Evolutionary conservation across 64 coral and sea anemone genomes (phyloP).

Genomic region (Stichodactyla mertensii): DNA sequence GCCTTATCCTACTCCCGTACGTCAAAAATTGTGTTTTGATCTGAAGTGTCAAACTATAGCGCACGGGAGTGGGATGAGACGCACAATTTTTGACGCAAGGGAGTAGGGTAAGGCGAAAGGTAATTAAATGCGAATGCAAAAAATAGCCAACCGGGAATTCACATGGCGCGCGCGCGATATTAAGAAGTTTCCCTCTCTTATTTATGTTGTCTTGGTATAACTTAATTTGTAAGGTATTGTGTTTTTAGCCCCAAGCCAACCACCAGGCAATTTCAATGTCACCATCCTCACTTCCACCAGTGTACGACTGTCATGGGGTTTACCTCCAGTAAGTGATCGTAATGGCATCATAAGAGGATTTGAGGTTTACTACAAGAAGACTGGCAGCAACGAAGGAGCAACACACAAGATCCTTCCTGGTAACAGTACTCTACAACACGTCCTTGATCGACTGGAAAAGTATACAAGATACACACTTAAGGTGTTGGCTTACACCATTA

Average conservation of each 20-base stretch:
- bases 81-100: too few relatives aligned
- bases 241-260: neutral
- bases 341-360: constrained; percentile 18
- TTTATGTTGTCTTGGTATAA: too few relatives aligned
- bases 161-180: too few relatives aligned
- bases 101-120: too few relatives aligned
- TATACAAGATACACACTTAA: neutral
- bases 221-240: neutral
- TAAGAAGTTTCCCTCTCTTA: too few relatives aligned
- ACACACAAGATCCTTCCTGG: neutral
- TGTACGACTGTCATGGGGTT: neutral
- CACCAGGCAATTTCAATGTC: neutral
- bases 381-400: too few relatives aligned
- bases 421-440: neutral
- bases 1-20: too few relatives aligned
- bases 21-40: too few relatives aligned
- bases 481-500: neutral
- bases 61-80: too few relatives aligned
- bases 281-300: neutral
- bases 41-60: too few relatives aligned
- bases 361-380: neutral
- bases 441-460: neutral
- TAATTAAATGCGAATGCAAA: too few relatives aligned
- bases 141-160: too few relatives aligned
- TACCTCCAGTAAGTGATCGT: neutral